A percentile compares a stretch with the other conserved stretches of the same genome.
Conservation (phyloP, 2,888 invertebrate species). For the Lepidochrysops patricia region DNA sequence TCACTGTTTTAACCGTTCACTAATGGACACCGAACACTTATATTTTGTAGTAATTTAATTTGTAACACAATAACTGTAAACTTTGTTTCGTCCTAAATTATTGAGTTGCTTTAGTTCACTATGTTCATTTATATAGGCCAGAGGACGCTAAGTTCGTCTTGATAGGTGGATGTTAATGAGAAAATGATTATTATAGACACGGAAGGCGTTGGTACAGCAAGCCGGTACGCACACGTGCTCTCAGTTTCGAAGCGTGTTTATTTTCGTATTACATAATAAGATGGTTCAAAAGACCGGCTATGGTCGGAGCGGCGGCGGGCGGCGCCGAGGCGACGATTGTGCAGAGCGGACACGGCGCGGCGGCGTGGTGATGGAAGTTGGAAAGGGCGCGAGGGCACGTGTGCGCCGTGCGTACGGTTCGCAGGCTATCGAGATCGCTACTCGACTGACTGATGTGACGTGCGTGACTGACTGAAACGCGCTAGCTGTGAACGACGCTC, state of each 20-base stretch:
- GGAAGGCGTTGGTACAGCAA: constrained; percentile 25
- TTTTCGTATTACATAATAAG: constrained; percentile 56
- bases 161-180: background rate
- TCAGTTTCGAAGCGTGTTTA: constrained; percentile 46
- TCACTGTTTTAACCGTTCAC: constrained; percentile 20
- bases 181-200: constrained; percentile 15
- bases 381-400: constrained; percentile 48
- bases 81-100: background rate
- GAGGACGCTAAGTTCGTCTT: background rate
- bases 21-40: constrained; percentile 22
- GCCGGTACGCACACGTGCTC: constrained; percentile 54
- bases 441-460: constrained; percentile 51
- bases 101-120: background rate
- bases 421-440: constrained; percentile 54
- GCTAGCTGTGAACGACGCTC: constrained; percentile 32
- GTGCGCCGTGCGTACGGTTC: constrained; percentile 55
- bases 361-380: constrained; percentile 42
- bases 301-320: constrained; percentile 22
- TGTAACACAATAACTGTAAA: background rate
- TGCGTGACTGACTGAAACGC: constrained; percentile 44
- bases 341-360: constrained; percentile 34
- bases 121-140: background rate
- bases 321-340: constrained; percentile 21
- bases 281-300: constrained; percentile 27
- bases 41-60: background rate